phyloP scores from a whole-genome alignment of 2,797 vertebrate genomes.

The Myripristis jacobus region DNA sequence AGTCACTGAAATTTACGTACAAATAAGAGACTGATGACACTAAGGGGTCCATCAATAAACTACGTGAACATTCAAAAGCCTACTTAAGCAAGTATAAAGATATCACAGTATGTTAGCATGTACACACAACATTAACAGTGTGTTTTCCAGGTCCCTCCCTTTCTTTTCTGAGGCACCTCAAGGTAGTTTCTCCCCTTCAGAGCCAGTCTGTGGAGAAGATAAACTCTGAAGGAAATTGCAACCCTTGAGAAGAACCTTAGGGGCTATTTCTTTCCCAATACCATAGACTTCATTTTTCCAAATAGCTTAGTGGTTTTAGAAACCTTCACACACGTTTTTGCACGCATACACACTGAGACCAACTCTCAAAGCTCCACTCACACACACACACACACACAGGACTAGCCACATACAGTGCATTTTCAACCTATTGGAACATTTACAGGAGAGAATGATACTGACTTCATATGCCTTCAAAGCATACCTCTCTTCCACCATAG shows the following conservation, averaged over 20 bases:
- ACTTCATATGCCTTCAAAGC: conserved; percentile 70
- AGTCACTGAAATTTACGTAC: not conserved
- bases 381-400: conserved; percentile 7
- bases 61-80: not conserved
- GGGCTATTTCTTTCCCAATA: conserved; percentile 1
- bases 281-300: conserved; percentile 15
- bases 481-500: conserved; percentile 64
- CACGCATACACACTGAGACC: not conserved
- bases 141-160: no score
- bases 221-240: no score
- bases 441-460: conserved; percentile 43
- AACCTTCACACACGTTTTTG: conserved; percentile 18
- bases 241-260: not conserved
- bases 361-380: not conserved
- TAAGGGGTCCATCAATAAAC: not conserved
- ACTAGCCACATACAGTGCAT: conserved; percentile 13
- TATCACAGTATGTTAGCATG: no score
- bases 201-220: not conserved
- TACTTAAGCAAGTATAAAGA: not conserved
- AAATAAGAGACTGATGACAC: not conserved
- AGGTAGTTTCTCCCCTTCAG: not conserved
- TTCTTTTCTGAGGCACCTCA: no score
- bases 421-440: conserved; percentile 48
- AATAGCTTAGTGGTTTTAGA: conserved; percentile 32
- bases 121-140: no score